phyloP scores from a whole-genome alignment of 1,140 invertebrate genomes.

The Harpegnathos saltator region DNA sequence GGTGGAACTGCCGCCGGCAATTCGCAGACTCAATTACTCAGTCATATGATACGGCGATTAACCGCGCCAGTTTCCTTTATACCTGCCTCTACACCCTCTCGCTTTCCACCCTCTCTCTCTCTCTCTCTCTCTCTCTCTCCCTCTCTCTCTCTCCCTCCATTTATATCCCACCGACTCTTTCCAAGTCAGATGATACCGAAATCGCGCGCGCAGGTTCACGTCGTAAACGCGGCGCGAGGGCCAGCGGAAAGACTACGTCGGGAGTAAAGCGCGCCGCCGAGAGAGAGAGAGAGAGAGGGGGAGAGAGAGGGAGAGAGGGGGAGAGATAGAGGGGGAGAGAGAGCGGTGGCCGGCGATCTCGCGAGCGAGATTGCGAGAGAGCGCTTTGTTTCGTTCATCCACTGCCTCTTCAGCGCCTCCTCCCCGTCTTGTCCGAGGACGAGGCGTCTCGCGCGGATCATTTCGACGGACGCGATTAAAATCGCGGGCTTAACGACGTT shows the following conservation, averaged over 20 bases:
- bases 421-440: too few species aligned
- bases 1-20: conserved; percentile 58
- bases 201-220: conserved; percentile 28
- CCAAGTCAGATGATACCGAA: conserved; percentile 23
- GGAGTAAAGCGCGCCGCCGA: not conserved
- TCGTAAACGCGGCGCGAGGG: conserved; percentile 2
- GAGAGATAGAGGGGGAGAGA: too few species aligned
- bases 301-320: too few species aligned
- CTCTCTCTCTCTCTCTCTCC: too few species aligned
- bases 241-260: conserved; percentile 18
- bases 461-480: not conserved
- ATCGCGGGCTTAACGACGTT: not conserved
- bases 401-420: too few species aligned
- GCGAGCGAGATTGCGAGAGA: too few species aligned
- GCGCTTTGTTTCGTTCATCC: too few species aligned
- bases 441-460: not conserved
- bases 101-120: too few species aligned
- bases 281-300: too few species aligned
- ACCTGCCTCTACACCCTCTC: not conserved
- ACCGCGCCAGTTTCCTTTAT: conserved; percentile 59
- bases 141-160: too few species aligned
- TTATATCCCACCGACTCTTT: conserved; percentile 13
- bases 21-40: conserved; percentile 62
- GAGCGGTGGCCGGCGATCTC: too few species aligned
- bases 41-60: conserved; percentile 61